These are phyloP conservation scores for Pycnomerus fuliginosus DNA, from an alignment of 2,888 invertebrate genomes.

Conservation along the genomic window DNA sequence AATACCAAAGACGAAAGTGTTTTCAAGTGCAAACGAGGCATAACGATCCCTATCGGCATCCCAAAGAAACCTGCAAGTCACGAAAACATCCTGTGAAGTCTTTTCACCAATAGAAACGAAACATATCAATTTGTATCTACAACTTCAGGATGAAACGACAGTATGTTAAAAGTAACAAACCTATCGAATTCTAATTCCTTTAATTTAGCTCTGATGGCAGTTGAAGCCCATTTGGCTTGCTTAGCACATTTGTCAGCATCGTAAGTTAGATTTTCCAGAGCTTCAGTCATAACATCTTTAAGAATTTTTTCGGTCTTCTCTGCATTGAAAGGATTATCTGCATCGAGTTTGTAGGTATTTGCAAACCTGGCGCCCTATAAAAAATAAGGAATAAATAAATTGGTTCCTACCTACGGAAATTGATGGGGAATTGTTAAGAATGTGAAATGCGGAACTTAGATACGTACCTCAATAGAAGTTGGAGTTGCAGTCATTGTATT, in stretches of 20 bases:
- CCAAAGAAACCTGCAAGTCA: constrained; percentile 68
- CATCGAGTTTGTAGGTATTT: constrained; percentile 66
- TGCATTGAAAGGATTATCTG: constrained; percentile 62
- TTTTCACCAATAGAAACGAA: constrained; percentile 67
- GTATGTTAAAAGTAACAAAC: constrained; percentile 42
- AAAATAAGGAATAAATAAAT: too few species aligned
- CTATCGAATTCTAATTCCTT: constrained; percentile 70
- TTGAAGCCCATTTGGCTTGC: constrained; percentile 59
- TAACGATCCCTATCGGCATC: constrained; percentile 66
- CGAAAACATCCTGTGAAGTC: constrained; percentile 63
- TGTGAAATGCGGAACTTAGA: too few species aligned
- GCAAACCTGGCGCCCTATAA: constrained; percentile 54
- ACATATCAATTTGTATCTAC: constrained; percentile 67
- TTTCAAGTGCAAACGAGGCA: constrained; percentile 62
- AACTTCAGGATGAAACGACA: constrained; percentile 33
- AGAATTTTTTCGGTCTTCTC: constrained; percentile 64
- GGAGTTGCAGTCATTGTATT: too few species aligned
- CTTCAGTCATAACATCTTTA: constrained; percentile 59
- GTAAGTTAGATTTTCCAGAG: constrained; percentile 60
- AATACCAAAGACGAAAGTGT: constrained; percentile 62
- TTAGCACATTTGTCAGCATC: constrained; percentile 61
- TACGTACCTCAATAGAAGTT: too few species aligned
- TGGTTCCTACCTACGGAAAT: too few species aligned
- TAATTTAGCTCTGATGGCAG: constrained; percentile 61
- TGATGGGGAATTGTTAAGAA: too few species aligned